Conservation (phyloP, 2,113 vertebrate genomes). For the Psilopsiagon aurifrons region DNA sequence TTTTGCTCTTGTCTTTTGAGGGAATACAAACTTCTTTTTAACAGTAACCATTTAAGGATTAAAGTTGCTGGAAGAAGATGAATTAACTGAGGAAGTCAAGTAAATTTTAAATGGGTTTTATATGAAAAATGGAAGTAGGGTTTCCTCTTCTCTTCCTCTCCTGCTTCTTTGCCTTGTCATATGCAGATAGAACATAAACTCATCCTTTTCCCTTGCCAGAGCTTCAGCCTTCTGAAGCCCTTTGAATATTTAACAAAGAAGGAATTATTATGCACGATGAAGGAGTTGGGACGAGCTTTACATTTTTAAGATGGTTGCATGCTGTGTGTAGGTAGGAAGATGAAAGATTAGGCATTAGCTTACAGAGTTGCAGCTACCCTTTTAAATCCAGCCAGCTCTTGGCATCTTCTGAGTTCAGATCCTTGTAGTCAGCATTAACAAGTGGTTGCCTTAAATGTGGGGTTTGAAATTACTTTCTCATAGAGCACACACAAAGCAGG, state of each 20-base stretch:
- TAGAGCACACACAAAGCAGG: neutral
- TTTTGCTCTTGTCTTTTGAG: constrained; percentile 83
- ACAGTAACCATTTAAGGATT: constrained; percentile 75
- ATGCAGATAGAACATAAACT: neutral
- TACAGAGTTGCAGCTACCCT: neutral
- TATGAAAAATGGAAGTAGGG: constrained; percentile 16
- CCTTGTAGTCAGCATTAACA: neutral
- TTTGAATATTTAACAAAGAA: neutral
- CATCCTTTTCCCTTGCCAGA: neutral
- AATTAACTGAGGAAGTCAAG: constrained; percentile 19
- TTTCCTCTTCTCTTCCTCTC: neutral
- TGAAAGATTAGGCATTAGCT: constrained; percentile 40
- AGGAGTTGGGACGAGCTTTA: neutral
- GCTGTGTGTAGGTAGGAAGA: neutral
- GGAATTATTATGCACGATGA: neutral
- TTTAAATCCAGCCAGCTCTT: neutral
- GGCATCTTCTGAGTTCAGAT: neutral
- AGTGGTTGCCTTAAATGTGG: neutral
- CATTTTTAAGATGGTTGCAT: neutral
- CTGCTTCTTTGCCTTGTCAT: neutral
- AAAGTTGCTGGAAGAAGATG: constrained; percentile 56
- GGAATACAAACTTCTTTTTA: constrained; percentile 72
- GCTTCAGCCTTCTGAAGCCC: constrained; percentile 1
- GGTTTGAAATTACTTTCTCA: neutral
- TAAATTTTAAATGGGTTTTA: neutral